phyloP scores from a whole-genome alignment of 2,888 invertebrate genomes.

The Dusona sp. region DNA sequence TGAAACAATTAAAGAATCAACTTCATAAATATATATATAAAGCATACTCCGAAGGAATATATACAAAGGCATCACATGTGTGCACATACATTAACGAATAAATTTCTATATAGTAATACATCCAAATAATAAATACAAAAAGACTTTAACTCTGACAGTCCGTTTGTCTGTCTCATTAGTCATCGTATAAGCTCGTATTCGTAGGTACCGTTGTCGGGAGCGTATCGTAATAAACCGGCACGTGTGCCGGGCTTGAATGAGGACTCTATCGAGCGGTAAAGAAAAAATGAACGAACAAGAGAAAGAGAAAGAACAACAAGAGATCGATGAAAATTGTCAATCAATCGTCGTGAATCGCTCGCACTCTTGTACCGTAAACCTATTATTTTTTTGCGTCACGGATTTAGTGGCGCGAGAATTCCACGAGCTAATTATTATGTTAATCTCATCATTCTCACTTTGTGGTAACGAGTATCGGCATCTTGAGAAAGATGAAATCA shows the following conservation, averaged over 20 bases:
- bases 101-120: too few relatives aligned
- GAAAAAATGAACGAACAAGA: slow-evolving; percentile 3
- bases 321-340: slow-evolving; percentile 37
- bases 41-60: not conserved
- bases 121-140: not conserved
- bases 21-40: not conserved
- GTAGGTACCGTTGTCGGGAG: slow-evolving; percentile 38
- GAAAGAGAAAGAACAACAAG: slow-evolving; percentile 13
- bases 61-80: not conserved
- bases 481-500: not conserved
- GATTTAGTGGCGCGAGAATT: slow-evolving; percentile 10
- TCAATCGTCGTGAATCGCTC: slow-evolving; percentile 46
- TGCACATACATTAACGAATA: not conserved
- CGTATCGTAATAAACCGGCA: slow-evolving; percentile 56
- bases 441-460: slow-evolving; percentile 20
- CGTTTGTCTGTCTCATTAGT: slow-evolving; percentile 8
- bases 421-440: slow-evolving; percentile 21
- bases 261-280: slow-evolving; percentile 41
- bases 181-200: slow-evolving; percentile 31
- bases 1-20: slow-evolving; percentile 1
- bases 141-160: not conserved
- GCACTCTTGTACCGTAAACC: slow-evolving; percentile 57
- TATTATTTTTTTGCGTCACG: slow-evolving; percentile 49
- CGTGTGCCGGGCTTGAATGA: slow-evolving; percentile 63
- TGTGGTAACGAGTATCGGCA: not conserved